Conservation (phyloP, 2,888 invertebrate genomes). For the Loripinus fragilis region DNA sequence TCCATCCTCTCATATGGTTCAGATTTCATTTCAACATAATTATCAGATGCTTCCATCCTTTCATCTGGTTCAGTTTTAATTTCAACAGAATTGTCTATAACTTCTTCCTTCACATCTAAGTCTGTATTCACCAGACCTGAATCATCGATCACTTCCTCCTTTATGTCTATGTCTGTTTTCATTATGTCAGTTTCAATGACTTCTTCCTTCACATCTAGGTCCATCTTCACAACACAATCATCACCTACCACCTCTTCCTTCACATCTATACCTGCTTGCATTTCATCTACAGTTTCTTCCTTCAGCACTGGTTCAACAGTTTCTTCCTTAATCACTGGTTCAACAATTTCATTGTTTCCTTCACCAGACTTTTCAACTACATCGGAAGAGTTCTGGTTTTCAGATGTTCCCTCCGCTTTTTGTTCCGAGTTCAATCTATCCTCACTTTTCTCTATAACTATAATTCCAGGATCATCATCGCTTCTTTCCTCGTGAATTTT, state of each 20-base stretch:
- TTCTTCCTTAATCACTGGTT: conserved; percentile 25
- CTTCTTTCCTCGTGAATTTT: conserved; percentile 41
- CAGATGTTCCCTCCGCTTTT: conserved; percentile 7
- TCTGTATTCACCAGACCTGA: conserved; percentile 39
- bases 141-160: conserved; percentile 37
- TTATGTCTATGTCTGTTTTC: conserved; percentile 20
- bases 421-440: conserved; percentile 1
- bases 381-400: conserved; percentile 30
- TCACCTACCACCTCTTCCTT: conserved; percentile 45
- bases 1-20: background rate
- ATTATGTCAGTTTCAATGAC: conserved; percentile 30
- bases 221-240: conserved; percentile 44
- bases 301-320: conserved; percentile 30
- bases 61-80: conserved; percentile 79
- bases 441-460: background rate
- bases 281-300: conserved; percentile 45
- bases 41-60: conserved; percentile 79
- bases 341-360: conserved; percentile 18
- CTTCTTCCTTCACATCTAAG: conserved; percentile 22
- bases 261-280: conserved; percentile 9
- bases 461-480: conserved; percentile 18
- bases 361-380: conserved; percentile 50
- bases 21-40: background rate
- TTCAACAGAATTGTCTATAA: conserved; percentile 26
- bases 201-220: conserved; percentile 20